phyloP scores from a whole-genome alignment of 2,113 vertebrate species.

The Peromyscus leucopus region DNA sequence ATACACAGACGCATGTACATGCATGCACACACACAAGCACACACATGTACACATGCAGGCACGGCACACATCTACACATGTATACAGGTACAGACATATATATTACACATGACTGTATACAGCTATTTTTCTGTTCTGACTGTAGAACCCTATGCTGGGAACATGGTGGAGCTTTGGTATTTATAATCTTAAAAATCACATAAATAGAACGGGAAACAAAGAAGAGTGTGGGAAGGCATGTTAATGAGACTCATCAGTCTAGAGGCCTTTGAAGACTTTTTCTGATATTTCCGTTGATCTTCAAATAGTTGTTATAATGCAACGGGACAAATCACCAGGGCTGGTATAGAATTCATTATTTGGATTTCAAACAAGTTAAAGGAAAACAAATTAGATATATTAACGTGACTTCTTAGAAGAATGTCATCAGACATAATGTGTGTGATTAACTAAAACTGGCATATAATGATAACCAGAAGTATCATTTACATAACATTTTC shows the following conservation, averaged over 20 bases:
- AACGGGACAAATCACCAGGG: background rate
- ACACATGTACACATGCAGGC: too few species aligned
- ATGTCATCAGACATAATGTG: background rate
- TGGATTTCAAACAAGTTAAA: background rate
- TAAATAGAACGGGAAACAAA: accelerated
- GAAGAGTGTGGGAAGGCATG: background rate
- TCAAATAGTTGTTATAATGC: background rate
- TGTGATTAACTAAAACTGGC: background rate
- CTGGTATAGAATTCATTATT: background rate
- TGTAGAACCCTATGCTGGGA: background rate
- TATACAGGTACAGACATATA: background rate
- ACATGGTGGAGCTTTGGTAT: background rate
- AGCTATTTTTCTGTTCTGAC: slow-evolving; percentile 2
- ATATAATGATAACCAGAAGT: background rate
- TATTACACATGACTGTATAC: background rate
- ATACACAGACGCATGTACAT: background rate
- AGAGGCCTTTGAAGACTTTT: background rate
- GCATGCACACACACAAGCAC: background rate
- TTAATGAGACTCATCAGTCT: background rate
- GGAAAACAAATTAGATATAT: background rate
- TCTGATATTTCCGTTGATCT: background rate
- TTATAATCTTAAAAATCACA: background rate
- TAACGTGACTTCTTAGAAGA: background rate
- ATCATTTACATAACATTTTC: background rate
- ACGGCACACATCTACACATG: background rate